These are phyloP conservation scores for Diceros bicornis DNA, from an alignment of 2,797 vertebrate genomes.

Conservation along the genomic window DNA sequence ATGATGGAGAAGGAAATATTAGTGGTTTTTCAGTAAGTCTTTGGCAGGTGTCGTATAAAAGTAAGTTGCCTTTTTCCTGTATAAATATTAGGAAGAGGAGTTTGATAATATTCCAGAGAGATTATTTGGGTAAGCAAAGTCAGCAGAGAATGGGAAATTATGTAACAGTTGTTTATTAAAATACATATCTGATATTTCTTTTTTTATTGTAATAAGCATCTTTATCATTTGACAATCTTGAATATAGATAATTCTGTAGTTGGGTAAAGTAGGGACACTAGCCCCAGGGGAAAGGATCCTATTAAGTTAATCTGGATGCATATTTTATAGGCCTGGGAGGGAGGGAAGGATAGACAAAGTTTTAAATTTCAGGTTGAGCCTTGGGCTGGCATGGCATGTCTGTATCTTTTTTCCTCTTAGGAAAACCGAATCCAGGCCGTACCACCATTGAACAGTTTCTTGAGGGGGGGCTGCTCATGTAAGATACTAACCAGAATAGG, in stretches of 20 bases:
- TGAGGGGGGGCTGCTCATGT: slow-evolving; percentile 3
- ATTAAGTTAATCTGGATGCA: slow-evolving; percentile 73
- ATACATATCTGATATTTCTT: slow-evolving; percentile 12
- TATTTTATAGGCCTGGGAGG: slow-evolving; percentile 79
- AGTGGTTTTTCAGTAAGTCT: slow-evolving; percentile 64
- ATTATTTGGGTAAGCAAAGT: slow-evolving; percentile 44
- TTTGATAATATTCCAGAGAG: slow-evolving; percentile 61
- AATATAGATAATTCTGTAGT: slow-evolving; percentile 61
- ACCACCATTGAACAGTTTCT: not conserved
- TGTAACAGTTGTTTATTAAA: slow-evolving; percentile 57
- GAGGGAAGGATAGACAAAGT: slow-evolving; percentile 65
- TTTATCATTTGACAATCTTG: slow-evolving; percentile 65
- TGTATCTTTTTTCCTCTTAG: slow-evolving; percentile 76
- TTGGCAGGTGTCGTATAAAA: slow-evolving; percentile 60
- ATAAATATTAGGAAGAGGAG: slow-evolving; percentile 64
- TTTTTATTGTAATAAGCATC: slow-evolving; percentile 41
- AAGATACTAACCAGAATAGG: slow-evolving; percentile 8
- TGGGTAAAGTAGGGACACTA: slow-evolving; percentile 64
- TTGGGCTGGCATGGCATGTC: not conserved
- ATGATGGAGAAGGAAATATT: slow-evolving; percentile 11
- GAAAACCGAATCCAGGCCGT: slow-evolving; percentile 71
- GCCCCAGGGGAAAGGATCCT: slow-evolving; percentile 59
- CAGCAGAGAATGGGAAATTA: not conserved
- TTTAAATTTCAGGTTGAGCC: slow-evolving; percentile 76
- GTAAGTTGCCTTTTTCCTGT: not conserved